Conservation (phyloP, 2,797 vertebrate genomes). For the Premnoplex brunnescens region DNA sequence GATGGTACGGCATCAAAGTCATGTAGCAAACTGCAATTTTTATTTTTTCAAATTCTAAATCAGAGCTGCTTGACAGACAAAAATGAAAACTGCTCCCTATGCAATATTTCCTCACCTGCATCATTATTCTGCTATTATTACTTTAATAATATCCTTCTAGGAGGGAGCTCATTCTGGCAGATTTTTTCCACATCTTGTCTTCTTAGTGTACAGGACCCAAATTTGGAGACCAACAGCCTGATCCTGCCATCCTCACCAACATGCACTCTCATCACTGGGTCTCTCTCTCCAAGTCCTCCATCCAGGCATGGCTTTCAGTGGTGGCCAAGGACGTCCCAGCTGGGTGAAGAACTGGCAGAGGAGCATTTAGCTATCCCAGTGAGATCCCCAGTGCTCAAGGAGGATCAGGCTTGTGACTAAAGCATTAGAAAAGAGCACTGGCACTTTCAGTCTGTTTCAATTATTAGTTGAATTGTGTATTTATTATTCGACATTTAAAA, state of each 20-base stretch:
- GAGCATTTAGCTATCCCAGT: neutral
- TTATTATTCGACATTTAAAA: slow-evolving; percentile 2
- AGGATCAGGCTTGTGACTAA: neutral
- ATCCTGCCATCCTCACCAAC: neutral
- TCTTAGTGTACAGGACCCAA: neutral
- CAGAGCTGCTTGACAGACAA: neutral
- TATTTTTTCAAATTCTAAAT: neutral
- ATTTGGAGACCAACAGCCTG: neutral
- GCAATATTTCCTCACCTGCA: neutral
- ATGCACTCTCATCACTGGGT: neutral
- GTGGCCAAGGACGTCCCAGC: neutral
- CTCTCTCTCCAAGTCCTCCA: neutral
- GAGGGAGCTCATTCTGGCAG: neutral
- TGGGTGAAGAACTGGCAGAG: neutral
- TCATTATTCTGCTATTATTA: neutral
- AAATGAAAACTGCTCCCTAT: neutral
- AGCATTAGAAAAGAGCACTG: neutral
- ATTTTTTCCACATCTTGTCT: neutral
- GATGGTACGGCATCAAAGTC: neutral
- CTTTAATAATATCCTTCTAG: neutral
- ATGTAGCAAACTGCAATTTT: neutral
- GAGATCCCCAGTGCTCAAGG: neutral
- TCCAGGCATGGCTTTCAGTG: neutral
- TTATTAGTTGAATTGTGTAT: neutral
- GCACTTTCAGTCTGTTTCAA: neutral